Evolutionary conservation across 2,113 vertebrate species (phyloP).

Genomic region (Toxotes jaculatrix): DNA sequence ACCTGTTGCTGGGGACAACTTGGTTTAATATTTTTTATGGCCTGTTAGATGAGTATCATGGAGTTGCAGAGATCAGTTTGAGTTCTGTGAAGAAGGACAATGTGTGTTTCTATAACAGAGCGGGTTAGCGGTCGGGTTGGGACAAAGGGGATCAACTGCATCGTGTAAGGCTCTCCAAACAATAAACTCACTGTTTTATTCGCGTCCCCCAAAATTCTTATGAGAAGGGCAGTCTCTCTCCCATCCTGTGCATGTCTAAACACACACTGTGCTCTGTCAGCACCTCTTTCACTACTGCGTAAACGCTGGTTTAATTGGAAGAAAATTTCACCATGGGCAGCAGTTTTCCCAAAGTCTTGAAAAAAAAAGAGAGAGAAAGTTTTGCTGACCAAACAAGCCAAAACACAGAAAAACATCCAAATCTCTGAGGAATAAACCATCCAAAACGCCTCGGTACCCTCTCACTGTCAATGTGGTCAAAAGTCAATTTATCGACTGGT

Average conservation of each 20-base stretch:
- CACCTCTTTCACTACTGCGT: conserved; percentile 58
- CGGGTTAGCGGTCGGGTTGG: conserved; percentile 33
- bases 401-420: conserved; percentile 26
- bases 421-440: conserved; percentile 36
- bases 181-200: conserved; percentile 74
- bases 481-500: conserved; percentile 50
- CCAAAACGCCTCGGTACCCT: conserved; percentile 11
- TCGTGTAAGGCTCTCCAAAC: conserved; percentile 66
- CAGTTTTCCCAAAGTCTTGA: conserved; percentile 36
- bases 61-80: conserved; percentile 15
- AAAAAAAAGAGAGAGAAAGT: conserved; percentile 3
- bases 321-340: conserved; percentile 41
- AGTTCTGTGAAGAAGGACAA: conserved; percentile 28
- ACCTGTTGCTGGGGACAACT: conserved; percentile 30
- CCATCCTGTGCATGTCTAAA: conserved; percentile 43
- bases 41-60: conserved; percentile 34
- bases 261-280: conserved; percentile 68
- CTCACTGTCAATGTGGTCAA: conserved; percentile 22
- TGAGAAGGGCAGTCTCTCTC: conserved; percentile 50
- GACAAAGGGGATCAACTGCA: conserved; percentile 57
- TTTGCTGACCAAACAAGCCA: conserved; percentile 50
- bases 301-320: conserved; percentile 61
- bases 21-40: conserved; percentile 15
- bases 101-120: conserved; percentile 29
- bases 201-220: conserved; percentile 54